Evolutionary conservation across 2,888 invertebrate species (phyloP), one percentile per base, ranked within the genome.

Genomic region (Esperia sulphurella): DNA sequence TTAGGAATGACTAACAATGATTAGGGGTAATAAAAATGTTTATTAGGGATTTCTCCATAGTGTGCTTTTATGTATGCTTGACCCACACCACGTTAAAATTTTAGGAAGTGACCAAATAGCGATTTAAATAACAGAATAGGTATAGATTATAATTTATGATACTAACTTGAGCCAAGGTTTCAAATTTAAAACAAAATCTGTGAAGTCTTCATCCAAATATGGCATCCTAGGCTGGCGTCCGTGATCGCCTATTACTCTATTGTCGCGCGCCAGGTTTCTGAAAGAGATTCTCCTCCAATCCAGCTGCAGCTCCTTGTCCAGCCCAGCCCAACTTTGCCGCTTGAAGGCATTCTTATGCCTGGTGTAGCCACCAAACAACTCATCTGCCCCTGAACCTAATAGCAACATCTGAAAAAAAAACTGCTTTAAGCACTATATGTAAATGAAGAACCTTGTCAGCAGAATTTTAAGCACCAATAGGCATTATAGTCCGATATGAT

Each of bases 351-450:
- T 94, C 63, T 97, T 91, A 72, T 99, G 98, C 51, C 97, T 92
- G 33, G 94, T 94, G 73, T 99, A 99, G 1, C 99, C 99, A 43
- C 97, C 98, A 72, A 99, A 95, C 54, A 98, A 91, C 86, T 99
- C 99, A 91, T 99, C 99, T 0, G 99, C 98, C 7, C 99, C 99
- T 90, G 97, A 97, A 33, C 99, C 99, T 61, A 96, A 85, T 57
- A 98, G 78, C 51, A 97, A 81, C 14, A 97, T 91, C 95, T 95
- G 60, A 14, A 77, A 71, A 47, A 50, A 10, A 35, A 40, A 39
- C 35, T 4, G 8, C 3, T 8, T 2, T 33, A 5, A 33, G n/a
- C 33, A 33, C 9, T 33, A 1, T 6, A 10, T 2, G 33, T 33
- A 33, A 21, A 21, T 21, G 2, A 21, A 21, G 5, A 21, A 21